These are phyloP conservation scores for Podabrus alpinus DNA, from an alignment of 2,888 invertebrate species.

Conservation along the genomic window DNA sequence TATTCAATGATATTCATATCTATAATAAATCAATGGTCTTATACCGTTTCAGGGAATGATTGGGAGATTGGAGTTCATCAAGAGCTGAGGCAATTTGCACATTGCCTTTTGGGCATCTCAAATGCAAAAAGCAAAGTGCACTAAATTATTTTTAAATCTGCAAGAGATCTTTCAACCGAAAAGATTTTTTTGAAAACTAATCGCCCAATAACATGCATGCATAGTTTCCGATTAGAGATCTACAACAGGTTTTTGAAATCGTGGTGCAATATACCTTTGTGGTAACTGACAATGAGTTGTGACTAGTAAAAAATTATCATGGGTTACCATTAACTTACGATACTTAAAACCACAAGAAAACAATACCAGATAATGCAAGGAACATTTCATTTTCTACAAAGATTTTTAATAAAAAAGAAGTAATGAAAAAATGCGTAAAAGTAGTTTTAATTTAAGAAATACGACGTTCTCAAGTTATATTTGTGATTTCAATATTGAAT, in stretches of 20 bases:
- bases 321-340: neutral
- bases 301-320: neutral
- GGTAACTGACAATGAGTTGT: neutral
- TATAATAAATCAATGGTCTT: too few species aligned
- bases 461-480: neutral
- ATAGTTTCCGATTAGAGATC: neutral
- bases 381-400: neutral
- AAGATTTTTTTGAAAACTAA: neutral
- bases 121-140: too few species aligned
- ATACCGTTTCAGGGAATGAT: too few species aligned
- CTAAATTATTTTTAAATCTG: neutral
- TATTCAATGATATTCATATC: too few species aligned
- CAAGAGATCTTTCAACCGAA: neutral
- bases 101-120: too few species aligned
- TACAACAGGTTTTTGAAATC: neutral
- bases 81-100: too few species aligned
- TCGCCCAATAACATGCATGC: neutral
- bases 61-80: too few species aligned
- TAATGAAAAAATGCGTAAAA: neutral
- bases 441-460: neutral
- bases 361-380: neutral
- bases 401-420: neutral
- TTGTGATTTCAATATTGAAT: neutral
- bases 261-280: neutral
- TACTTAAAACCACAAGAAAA: neutral